Evolutionary conservation across 1,140 invertebrate genomes (phyloP).

Genomic region (Zaprionus inermis): DNA sequence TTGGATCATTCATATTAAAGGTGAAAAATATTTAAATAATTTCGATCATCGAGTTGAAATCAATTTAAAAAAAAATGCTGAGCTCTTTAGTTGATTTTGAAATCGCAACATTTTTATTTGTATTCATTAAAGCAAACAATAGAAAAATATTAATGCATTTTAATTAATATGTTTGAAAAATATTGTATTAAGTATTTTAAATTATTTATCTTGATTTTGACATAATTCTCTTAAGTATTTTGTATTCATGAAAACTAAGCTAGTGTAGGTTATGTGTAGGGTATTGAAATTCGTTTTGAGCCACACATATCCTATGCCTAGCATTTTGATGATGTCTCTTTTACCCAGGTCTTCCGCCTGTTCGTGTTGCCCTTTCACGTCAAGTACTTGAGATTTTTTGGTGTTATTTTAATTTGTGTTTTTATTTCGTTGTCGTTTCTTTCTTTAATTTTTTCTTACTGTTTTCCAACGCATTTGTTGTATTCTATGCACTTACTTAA

Average conservation of each 20-base stretch:
- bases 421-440: constrained; percentile 39
- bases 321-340: constrained; percentile 10
- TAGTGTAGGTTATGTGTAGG: too few relatives aligned
- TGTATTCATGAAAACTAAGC: too few relatives aligned
- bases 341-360: constrained; percentile 7
- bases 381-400: constrained; percentile 55
- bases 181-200: neutral
- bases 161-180: neutral
- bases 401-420: constrained; percentile 68
- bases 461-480: constrained; percentile 52
- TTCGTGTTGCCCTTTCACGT: constrained; percentile 51
- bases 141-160: too few relatives aligned
- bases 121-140: too few relatives aligned
- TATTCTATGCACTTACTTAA: constrained; percentile 77
- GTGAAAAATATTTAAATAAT: neutral
- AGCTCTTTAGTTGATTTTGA: too few relatives aligned
- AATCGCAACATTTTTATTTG: too few relatives aligned
- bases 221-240: neutral
- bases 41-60: neutral
- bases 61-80: neutral
- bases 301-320: neutral
- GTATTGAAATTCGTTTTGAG: neutral
- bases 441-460: constrained; percentile 26
- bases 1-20: too few relatives aligned
- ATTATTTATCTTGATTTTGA: neutral